Evolutionary conservation across 1,140 invertebrate species (phyloP).

Genomic region (Venustaconcha ellipsiformis): DNA sequence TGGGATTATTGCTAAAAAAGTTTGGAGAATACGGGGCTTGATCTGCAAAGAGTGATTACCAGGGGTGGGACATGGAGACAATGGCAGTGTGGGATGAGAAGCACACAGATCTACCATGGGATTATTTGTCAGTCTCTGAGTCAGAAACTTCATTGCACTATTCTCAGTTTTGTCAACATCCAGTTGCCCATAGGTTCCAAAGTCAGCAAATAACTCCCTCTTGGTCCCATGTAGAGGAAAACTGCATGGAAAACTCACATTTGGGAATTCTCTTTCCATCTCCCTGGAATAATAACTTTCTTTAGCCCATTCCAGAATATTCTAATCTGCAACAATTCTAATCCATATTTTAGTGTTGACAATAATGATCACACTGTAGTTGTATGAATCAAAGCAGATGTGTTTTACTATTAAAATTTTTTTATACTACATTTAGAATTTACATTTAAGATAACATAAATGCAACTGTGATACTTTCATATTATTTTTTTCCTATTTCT

Average conservation of each 20-base stretch:
- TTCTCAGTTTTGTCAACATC: conserved; percentile 5
- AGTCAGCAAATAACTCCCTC: conserved; percentile 19
- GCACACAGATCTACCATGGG: neutral
- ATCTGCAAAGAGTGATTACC: conserved; percentile 14
- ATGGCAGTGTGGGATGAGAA: conserved; percentile 22
- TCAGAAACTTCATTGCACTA: conserved; percentile 2
- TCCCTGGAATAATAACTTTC: too few species aligned
- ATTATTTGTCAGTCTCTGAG: conserved; percentile 9
- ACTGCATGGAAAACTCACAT: conserved; percentile 17
- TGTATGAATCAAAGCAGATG: too few species aligned
- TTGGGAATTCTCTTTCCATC: too few species aligned
- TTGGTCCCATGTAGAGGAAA: neutral
- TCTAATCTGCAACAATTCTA: too few species aligned
- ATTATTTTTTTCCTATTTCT: too few species aligned
- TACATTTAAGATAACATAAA: too few species aligned
- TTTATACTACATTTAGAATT: too few species aligned
- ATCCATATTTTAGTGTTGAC: too few species aligned
- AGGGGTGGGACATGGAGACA: conserved; percentile 8
- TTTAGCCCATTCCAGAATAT: too few species aligned
- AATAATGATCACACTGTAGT: too few species aligned
- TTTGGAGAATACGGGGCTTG: neutral
- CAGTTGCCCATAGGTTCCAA: conserved; percentile 16
- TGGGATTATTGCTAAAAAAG: neutral
- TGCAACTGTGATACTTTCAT: too few species aligned
- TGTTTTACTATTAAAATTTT: too few species aligned